These are phyloP conservation scores for Echinops telfairi DNA, from an alignment of 2,113 vertebrate genomes.

Conservation along the genomic window DNA sequence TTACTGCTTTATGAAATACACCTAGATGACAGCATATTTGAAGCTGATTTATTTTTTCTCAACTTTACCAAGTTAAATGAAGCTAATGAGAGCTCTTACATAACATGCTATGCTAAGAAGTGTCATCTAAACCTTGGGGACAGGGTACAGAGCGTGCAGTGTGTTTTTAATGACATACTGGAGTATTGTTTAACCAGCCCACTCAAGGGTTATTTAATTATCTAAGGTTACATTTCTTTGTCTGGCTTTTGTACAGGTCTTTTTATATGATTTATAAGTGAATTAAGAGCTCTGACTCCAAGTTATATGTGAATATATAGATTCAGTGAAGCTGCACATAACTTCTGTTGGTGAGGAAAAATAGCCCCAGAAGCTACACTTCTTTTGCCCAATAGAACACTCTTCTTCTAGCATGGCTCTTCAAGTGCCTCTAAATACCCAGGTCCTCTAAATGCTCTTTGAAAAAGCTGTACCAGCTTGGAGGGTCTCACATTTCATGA, in stretches of 20 bases:
- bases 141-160: not conserved
- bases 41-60: conserved; percentile 27
- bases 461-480: too few species aligned
- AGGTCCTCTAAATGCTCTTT: too few species aligned
- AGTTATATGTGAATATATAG: too few species aligned
- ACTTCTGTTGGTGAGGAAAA: too few species aligned
- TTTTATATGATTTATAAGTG: conserved; percentile 3
- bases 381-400: too few species aligned
- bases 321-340: too few species aligned
- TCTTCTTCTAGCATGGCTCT: too few species aligned
- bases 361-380: too few species aligned
- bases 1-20: not conserved
- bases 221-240: not conserved
- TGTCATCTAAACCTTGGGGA: not conserved
- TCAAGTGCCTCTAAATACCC: too few species aligned
- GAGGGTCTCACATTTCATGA: too few species aligned
- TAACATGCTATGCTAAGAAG: not conserved
- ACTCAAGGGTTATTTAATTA: not conserved
- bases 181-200: not conserved
- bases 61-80: conserved; percentile 31
- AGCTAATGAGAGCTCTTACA: not conserved
- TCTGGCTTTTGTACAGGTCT: conserved; percentile 2
- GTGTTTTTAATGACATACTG: not conserved
- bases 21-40: not conserved
- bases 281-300: too few species aligned